A percentile compares a stretch with the other conserved stretches of the same genome.
phyloP scores from a whole-genome alignment of 2,797 vertebrate species.

The Meriones psammophilus region DNA sequence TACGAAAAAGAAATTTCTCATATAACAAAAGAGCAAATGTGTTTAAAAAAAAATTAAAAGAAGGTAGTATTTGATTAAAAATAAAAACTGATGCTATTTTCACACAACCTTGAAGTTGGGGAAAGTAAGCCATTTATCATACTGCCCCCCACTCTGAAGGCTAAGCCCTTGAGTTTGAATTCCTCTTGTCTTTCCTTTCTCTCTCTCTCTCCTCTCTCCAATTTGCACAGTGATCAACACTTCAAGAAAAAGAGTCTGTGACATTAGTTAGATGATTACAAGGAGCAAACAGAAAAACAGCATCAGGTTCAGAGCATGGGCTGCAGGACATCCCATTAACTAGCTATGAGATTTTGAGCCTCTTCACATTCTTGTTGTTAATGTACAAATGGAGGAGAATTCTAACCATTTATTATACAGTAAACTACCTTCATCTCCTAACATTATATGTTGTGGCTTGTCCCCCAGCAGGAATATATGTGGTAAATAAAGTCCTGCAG shows the following conservation, averaged over 20 bases:
- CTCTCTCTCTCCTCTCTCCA: background rate
- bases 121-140: background rate
- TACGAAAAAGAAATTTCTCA: background rate
- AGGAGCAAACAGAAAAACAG: background rate
- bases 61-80: background rate
- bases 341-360: background rate
- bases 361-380: background rate
- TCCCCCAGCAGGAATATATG: background rate
- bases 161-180: background rate
- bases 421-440: background rate
- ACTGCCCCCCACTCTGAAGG: fast-evolving
- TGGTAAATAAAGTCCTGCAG: background rate
- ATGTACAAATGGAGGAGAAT: background rate
- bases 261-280: background rate
- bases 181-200: background rate
- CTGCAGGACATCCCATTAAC: background rate
- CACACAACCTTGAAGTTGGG: background rate
- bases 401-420: background rate
- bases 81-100: background rate
- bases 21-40: background rate
- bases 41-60: slow-evolving; percentile 28
- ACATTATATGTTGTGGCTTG: background rate
- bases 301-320: background rate
- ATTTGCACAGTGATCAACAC: background rate
- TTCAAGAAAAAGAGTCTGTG: background rate